Base-by-base conservation (phyloP, 2,888 invertebrate species). In the Cerceris ruficornis region DNA sequence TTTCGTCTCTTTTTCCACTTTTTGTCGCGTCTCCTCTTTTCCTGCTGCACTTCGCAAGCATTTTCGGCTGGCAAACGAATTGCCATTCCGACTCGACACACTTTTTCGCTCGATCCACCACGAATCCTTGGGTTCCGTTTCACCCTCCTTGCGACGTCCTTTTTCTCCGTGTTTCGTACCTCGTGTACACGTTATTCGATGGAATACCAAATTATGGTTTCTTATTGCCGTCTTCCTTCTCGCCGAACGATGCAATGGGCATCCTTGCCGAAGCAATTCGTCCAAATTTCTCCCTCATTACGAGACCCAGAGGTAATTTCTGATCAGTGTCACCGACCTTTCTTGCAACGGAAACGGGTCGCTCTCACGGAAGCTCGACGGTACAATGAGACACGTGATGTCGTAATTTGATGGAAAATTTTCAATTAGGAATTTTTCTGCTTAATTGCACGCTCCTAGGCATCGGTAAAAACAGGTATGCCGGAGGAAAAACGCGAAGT, bases 11-110 rank as follows among this genome's bases (percentile, higher is more conserved):
- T 28, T 28, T 49, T 78, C 55, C 66, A 66, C 46, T 42, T 7
- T 7, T 54, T 75, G 11, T 69, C 61, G 39, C 62, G 62, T 74
- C 62, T 59, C 62, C 67, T 55, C 39, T 15, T 54, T 42, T 17
- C 28, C 41, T 14, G 17, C 52, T n/a, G 9, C 14, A 17, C 66
- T 41, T 61, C 39, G 43, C 49, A 55, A 67, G 39, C 54, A 52
- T 52, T 52, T 52, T 14, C 46, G 11, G 11, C 8, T 28, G 28
- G 2, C 28, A 28, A 28, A 28, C 28, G 28, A 28, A 1, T 28
- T 28, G 28, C 4, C 28, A 4, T 28, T 28, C 28, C 4, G 28
- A 28, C 28, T 28, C 28, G 1, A 28, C 28, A 1, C 2, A 28
- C 28, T 28, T 28, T 28, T 28, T 28, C 28, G 28, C n/a, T 28